Evolutionary conservation across 2,888 invertebrate species (phyloP).

Genomic region (Diarsia rubi): DNA sequence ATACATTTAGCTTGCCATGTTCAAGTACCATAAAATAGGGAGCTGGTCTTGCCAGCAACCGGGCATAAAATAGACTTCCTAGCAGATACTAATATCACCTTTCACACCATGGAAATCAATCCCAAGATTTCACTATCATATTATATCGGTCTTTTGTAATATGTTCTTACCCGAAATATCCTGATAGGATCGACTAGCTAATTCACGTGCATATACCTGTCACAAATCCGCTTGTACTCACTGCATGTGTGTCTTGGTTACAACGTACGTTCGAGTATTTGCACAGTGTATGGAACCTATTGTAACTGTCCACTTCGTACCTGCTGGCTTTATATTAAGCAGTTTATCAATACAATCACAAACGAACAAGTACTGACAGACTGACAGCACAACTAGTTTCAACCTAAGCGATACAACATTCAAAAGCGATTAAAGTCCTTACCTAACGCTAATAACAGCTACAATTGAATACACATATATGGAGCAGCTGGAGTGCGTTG

Average conservation of each 20-base stretch:
- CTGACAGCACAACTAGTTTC: conserved; percentile 33
- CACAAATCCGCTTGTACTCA: background rate
- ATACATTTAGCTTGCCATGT: background rate
- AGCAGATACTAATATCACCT: background rate
- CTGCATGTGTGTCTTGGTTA: background rate
- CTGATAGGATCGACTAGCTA: background rate
- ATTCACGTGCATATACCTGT: background rate
- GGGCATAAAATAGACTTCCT: background rate
- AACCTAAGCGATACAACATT: conserved; percentile 36
- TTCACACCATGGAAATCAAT: background rate
- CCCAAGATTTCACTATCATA: background rate
- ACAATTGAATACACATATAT: conserved; percentile 58
- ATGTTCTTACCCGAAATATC: too few relatives aligned
- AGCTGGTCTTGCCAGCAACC: background rate
- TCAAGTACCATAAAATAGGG: background rate
- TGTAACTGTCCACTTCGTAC: background rate
- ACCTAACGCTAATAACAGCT: conserved; percentile 28
- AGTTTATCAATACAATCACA: conserved; percentile 48
- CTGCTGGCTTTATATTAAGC: background rate
- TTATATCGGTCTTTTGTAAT: too few relatives aligned
- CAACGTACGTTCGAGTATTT: background rate
- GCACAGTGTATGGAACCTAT: background rate
- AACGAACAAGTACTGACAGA: conserved; percentile 22
- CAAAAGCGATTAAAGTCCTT: conserved; percentile 50
- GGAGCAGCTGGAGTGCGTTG: conserved; percentile 41